Base-by-base conservation (phyloP, 1,140 invertebrate species). In the Drosophila albomicans region DNA sequence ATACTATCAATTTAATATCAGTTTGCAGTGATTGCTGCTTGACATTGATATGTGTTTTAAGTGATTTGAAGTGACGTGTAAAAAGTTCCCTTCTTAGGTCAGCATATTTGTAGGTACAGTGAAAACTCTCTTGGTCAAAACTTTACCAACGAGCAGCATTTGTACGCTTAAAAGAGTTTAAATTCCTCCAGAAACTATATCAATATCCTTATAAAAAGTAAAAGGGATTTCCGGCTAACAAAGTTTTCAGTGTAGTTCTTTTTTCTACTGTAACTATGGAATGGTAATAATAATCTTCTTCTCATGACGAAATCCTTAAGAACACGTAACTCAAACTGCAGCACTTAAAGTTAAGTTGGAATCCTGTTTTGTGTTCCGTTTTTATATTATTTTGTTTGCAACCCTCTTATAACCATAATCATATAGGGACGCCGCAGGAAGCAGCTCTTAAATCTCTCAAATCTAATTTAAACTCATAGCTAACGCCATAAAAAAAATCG, bases 381-480 rank as follows among this genome's bases (percentile, higher is more conserved):
- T 38, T 38, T 38, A 3, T 38, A 10, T 13, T 43, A 25, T 25
- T 1, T 15, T 35, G n/a, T 16, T 13, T n/a, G 28, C 32, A 54
- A 54, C 51, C 13, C 51, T 13, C 1, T 54, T 32, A 35, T 35
- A 28, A n/a, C 1, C 51, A 32, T 54, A 54, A 54, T 30, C 30
- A 25, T 25, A n/a, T 35, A 15, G n/a, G 51, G 13, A 15, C n/a
- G 7, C 15, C 20, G 35, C 54, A 20, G 32, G 16, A 41, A 38
- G 35, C 35, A 10, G 51, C 28, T 32, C 13, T 8, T n/a, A 65
- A 65, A 45, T 43, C 15, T 48, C 52, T 1, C 5, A 25, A 15
- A 57, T 56, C 25, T 66, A 51, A 46, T 59, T 68, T 35, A 52
- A 62, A 32, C 10, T 10, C 16, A 30, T 20, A 38, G n/a, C 15